Conservation (phyloP, 2,113 vertebrate genomes). For the Redunca redunca region DNA sequence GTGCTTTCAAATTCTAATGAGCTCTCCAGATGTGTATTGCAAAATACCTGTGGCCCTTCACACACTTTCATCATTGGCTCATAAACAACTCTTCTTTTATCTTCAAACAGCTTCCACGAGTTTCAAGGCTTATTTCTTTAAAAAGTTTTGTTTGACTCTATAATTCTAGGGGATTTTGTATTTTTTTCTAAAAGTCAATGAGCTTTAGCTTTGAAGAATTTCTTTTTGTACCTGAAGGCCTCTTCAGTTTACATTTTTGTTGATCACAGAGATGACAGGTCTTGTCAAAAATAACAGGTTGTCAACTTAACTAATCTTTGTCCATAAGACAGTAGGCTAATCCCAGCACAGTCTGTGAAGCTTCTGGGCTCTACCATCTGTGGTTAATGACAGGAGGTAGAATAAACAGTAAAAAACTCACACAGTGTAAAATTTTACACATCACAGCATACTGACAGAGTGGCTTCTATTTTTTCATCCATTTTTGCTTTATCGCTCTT, state of each 20-base stretch:
- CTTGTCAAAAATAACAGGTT: background rate
- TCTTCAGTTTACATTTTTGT: background rate
- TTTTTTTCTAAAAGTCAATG: background rate
- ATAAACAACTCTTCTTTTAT: slow-evolving; percentile 52
- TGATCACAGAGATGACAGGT: background rate
- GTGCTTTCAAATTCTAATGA: slow-evolving; percentile 58
- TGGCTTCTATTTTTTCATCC: background rate
- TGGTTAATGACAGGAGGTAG: background rate
- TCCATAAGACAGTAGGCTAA: background rate
- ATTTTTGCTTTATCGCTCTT: background rate
- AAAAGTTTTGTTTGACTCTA: background rate
- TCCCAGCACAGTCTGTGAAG: background rate
- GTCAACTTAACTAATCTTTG: slow-evolving; percentile 3
- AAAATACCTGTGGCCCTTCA: slow-evolving; percentile 32
- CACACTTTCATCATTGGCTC: slow-evolving; percentile 25
- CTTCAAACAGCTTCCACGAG: slow-evolving; percentile 41
- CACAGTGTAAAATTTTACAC: background rate
- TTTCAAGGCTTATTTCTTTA: slow-evolving; percentile 21
- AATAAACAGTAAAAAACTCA: background rate
- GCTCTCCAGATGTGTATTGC: slow-evolving; percentile 29
- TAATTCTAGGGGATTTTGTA: background rate
- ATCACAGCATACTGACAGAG: background rate
- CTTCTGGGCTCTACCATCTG: background rate
- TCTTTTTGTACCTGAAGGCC: background rate
- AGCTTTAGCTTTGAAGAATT: background rate